phyloP scores from a whole-genome alignment of 2,888 invertebrate species.

The Hesperia comma region DNA sequence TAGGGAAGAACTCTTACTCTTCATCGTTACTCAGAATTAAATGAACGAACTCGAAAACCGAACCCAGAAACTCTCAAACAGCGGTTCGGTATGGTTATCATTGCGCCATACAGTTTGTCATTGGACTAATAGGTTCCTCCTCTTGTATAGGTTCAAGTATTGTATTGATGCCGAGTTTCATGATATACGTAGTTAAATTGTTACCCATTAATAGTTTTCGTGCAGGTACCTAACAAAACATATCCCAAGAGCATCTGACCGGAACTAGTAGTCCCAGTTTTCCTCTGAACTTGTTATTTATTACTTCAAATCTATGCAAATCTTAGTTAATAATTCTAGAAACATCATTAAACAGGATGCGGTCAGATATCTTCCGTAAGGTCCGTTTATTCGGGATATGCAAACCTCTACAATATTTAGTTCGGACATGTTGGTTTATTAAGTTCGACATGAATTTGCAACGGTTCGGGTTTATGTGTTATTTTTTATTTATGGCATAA shows the following conservation, averaged over 20 bases:
- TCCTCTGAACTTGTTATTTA: constrained; percentile 72
- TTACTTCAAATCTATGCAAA: constrained; percentile 68
- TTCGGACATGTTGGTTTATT: constrained; percentile 23
- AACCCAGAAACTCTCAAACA: too few species aligned
- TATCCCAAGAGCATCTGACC: constrained; percentile 72
- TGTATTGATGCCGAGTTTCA: not conserved
- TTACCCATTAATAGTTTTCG: not conserved
- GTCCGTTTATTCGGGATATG: constrained; percentile 45
- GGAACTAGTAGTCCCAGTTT: constrained; percentile 68
- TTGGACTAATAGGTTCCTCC: too few species aligned
- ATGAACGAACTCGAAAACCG: too few species aligned
- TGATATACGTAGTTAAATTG: not conserved
- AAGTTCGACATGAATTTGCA: constrained; percentile 15
- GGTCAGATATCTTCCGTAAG: constrained; percentile 64
- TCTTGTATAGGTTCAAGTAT: not conserved
- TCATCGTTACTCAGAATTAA: too few species aligned
- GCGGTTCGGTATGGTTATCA: too few species aligned
- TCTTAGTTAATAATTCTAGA: constrained; percentile 84
- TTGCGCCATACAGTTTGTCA: too few species aligned
- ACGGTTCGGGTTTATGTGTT: not conserved
- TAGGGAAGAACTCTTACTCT: too few species aligned
- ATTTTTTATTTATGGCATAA: not conserved
- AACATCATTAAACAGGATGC: constrained; percentile 81
- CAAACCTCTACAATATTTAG: constrained; percentile 29
- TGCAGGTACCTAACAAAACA: constrained; percentile 56